These are phyloP conservation scores for Gymnopithys bicolor DNA, from an alignment of 2,797 vertebrate genomes.

Conservation along the genomic window DNA sequence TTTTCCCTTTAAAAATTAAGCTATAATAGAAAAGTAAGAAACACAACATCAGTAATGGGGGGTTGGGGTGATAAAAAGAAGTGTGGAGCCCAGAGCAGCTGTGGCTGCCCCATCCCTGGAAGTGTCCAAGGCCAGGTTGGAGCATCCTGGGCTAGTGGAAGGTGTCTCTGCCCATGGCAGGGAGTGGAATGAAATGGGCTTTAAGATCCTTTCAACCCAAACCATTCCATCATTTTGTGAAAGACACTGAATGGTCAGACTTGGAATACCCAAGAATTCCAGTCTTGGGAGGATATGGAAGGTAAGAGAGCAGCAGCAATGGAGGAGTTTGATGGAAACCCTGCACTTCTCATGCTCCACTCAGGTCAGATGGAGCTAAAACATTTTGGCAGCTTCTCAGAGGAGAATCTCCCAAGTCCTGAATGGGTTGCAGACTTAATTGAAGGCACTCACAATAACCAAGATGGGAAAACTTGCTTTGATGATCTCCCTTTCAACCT, in stretches of 20 bases:
- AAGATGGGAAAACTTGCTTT: not conserved
- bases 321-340: not conserved
- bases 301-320: not conserved
- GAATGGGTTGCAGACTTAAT: not conserved
- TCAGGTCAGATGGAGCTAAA: not conserved
- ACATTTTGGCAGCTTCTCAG: not conserved
- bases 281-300: not conserved
- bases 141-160: not conserved
- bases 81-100: not conserved
- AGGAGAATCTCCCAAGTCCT: not conserved
- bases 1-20: not conserved
- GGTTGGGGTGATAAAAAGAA: not conserved
- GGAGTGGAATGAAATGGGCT: not conserved
- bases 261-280: not conserved
- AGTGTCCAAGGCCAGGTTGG: not conserved
- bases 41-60: rapidly evolving
- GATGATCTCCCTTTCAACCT: not conserved
- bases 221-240: not conserved
- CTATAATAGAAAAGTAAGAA: not conserved
- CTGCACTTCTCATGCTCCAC: not conserved
- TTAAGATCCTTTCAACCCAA: not conserved
- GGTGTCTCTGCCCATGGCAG: not conserved
- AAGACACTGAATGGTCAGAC: rapidly evolving
- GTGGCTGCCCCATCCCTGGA: not conserved
- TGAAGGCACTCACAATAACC: not conserved